Conservation (phyloP, 2,888 invertebrate species). For the Melinopterus prodromus region DNA sequence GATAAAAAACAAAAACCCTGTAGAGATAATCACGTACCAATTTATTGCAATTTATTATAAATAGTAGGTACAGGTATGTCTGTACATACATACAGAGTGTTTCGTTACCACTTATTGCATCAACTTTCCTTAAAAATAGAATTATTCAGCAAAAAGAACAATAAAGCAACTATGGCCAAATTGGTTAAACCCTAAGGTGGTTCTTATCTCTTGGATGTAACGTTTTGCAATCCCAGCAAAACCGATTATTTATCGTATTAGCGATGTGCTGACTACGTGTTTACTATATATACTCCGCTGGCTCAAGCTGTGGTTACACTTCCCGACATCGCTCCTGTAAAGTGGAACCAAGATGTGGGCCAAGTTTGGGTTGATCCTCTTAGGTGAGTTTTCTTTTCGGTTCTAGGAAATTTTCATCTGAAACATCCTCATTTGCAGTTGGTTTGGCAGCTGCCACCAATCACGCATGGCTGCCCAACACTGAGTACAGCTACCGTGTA, state of each 20-base stretch:
- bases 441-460: slow-evolving; percentile 53
- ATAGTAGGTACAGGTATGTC: no score
- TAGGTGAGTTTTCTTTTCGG: neutral
- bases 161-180: no score
- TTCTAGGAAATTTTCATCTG: neutral
- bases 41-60: no score
- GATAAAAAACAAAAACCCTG: neutral
- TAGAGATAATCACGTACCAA: no score
- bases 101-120: no score
- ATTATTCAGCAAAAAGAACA: no score
- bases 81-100: no score
- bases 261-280: neutral
- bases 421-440: slow-evolving; percentile 49
- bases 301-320: neutral
- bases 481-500: slow-evolving; percentile 68
- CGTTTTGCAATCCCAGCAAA: neutral
- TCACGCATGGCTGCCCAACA: slow-evolving; percentile 67
- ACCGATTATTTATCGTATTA: neutral
- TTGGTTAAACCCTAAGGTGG: neutral
- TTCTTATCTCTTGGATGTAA: neutral
- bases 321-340: neutral
- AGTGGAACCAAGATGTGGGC: slow-evolving; percentile 8
- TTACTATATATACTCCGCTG: neutral
- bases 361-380: neutral
- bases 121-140: no score